These are phyloP conservation scores for Lymantria dispar DNA, from an alignment of 2,888 invertebrate genomes.

Conservation along the genomic window DNA sequence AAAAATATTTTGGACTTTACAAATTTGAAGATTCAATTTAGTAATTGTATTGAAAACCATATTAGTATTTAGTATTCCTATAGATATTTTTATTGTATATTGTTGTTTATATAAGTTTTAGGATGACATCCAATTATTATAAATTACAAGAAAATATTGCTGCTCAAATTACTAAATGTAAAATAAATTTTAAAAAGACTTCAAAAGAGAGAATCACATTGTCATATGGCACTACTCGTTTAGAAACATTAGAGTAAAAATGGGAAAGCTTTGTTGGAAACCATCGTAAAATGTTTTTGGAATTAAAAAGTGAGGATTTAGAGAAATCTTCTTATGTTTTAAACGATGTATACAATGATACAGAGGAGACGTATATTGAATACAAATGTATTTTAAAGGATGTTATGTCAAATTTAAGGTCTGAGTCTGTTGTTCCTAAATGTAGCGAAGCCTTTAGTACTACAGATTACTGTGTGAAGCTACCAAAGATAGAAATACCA, in stretches of 20 bases:
- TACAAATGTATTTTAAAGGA: neutral
- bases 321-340: neutral
- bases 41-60: too few relatives aligned
- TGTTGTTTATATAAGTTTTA: too few relatives aligned
- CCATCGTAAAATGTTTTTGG: neutral
- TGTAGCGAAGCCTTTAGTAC: neutral
- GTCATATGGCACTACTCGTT: neutral
- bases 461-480: neutral
- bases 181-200: neutral
- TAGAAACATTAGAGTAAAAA: neutral
- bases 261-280: neutral
- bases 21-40: neutral
- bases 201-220: neutral
- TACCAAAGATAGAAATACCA: constrained; percentile 1
- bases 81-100: too few relatives aligned
- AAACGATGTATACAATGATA: neutral
- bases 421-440: neutral
- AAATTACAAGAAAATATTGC: neutral
- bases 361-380: neutral
- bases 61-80: too few relatives aligned
- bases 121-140: neutral
- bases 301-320: neutral
- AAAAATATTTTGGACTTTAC: neutral
- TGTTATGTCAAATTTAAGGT: neutral
- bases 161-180: neutral